Base-by-base conservation (phyloP, 2,888 invertebrate species). In the Arge pagana region DNA sequence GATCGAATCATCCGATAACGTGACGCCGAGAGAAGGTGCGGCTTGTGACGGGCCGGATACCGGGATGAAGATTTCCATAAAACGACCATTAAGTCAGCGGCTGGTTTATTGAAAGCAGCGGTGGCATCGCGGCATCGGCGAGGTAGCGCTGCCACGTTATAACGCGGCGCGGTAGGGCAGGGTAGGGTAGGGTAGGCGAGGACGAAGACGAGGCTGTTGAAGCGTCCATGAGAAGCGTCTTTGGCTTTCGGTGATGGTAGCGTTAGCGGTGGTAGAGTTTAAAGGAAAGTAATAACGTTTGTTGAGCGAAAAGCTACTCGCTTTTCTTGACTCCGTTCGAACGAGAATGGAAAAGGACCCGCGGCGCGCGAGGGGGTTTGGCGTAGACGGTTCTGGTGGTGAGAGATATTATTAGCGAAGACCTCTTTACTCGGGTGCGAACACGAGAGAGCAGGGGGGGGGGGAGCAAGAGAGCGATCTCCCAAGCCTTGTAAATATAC, bases 51-150 rank as follows among this genome's bases (percentile, higher is more conserved):
- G 50, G 39, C 33, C 45, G 42, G 36, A 21, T 39, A 53, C 36
- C 59, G 61, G 64, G 59, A 66, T 62, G 60, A 59, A 59, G 63
- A 68, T 70, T 68, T 68, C 61, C 69, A 70, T 70, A 67, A 68
- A 70, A 61, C 65, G 61, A 59, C 66, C 66, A 70, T 71, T 71
- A 67, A 70, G 64, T 66, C 59, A n/a, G 65, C 60, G 62, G 64
- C 57, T 64, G 62, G 61, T 66, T 65, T 66, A 68, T 68, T 70
- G 67, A 67, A 68, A 65, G 65, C 57, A 59, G 60, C 60, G 60
- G 62, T 57, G 61, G 60, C 59, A 64, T 63, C 57, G 61, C 64
- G 64, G 63, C 62, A 62, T 65, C 58, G 60, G 58, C 61, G 57
- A 24, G 51, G 21, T 15, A n/a, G n/a, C n/a, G n/a, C n/a, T n/a